Evolutionary conservation across 2,797 vertebrate species (phyloP).

Genomic region (Chaetophractus vellerosus): DNA sequence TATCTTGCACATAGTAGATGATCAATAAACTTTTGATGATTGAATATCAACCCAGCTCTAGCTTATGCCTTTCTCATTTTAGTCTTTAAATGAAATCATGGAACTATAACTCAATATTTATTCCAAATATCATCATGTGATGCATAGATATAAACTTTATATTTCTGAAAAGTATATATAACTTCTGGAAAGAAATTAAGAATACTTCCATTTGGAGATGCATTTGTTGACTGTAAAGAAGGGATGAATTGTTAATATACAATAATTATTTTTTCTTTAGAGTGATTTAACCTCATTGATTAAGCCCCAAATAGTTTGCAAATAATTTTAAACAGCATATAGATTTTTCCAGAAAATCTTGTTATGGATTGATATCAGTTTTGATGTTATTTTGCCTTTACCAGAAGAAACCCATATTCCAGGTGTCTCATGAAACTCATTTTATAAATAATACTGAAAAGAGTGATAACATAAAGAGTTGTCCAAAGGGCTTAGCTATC

Average conservation of each 20-base stretch:
- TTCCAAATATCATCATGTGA: background rate
- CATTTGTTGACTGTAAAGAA: background rate
- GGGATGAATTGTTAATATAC: slow-evolving; percentile 6
- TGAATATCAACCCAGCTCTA: background rate
- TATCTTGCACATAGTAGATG: background rate
- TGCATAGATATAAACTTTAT: background rate
- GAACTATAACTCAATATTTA: background rate
- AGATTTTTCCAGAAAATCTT: slow-evolving; percentile 11
- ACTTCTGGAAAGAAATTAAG: slow-evolving; percentile 4
- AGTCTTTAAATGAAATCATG: slow-evolving; percentile 26
- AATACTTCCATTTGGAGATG: slow-evolving; percentile 23
- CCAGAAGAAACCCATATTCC: background rate
- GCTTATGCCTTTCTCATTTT: background rate
- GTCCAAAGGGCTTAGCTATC: background rate
- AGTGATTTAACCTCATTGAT: background rate
- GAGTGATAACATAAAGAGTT: background rate
- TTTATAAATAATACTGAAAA: slow-evolving; percentile 1
- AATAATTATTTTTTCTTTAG: background rate
- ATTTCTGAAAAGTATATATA: background rate
- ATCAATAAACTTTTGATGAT: background rate
- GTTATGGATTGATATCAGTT: background rate
- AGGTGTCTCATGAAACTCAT: background rate
- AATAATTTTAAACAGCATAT: slow-evolving; percentile 29
- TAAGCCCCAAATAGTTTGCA: background rate
- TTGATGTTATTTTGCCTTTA: slow-evolving; percentile 27